phyloP scores from a whole-genome alignment of 23 tunicate genomes.

The Styela clava region DNA sequence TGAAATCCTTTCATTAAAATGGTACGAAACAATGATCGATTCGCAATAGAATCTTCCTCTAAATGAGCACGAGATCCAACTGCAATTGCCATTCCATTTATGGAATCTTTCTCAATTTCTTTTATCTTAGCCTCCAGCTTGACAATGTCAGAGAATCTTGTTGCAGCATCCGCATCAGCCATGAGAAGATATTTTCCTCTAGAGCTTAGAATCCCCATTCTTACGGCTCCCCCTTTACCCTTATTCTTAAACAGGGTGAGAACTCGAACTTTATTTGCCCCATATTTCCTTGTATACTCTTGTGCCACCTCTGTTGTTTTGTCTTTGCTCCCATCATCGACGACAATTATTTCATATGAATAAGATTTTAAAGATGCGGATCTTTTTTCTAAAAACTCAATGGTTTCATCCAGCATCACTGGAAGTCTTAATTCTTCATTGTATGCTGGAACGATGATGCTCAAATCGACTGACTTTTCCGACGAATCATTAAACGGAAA shows the following conservation, averaged over 20 bases:
- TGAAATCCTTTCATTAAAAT: constrained; percentile 95
- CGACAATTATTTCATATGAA: constrained; percentile 78
- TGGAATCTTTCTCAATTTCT: constrained; percentile 22
- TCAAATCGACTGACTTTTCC: constrained; percentile 41
- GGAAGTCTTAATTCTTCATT: constrained; percentile 87
- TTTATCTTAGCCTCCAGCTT: constrained; percentile 57
- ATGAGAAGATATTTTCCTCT: constrained; percentile 69
- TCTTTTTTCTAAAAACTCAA: constrained; percentile 60
- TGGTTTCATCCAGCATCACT: constrained; percentile 78
- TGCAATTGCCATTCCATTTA: constrained; percentile 38
- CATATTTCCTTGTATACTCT: constrained; percentile 44
- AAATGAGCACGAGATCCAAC: constrained; percentile 97
- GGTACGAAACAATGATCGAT: constrained; percentile 76
- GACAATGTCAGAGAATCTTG: constrained; percentile 66
- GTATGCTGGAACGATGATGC: constrained; percentile 87
- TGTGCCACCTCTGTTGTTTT: constrained; percentile 65
- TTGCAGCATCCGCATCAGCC: constrained; percentile 96
- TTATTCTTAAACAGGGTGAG: constrained; percentile 57
- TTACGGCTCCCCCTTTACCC: constrained; percentile 96
- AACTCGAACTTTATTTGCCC: constrained; percentile 60
- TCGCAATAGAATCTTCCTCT: constrained; percentile 84
- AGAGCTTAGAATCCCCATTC: constrained; percentile 77
- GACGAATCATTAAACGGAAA: constrained; percentile 51
- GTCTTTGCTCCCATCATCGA: constrained; percentile 96
- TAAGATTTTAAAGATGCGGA: constrained; percentile 2